Evolutionary conservation across 2,797 vertebrate genomes (phyloP).

Genomic region (Triplophysa yarkandensis): DNA sequence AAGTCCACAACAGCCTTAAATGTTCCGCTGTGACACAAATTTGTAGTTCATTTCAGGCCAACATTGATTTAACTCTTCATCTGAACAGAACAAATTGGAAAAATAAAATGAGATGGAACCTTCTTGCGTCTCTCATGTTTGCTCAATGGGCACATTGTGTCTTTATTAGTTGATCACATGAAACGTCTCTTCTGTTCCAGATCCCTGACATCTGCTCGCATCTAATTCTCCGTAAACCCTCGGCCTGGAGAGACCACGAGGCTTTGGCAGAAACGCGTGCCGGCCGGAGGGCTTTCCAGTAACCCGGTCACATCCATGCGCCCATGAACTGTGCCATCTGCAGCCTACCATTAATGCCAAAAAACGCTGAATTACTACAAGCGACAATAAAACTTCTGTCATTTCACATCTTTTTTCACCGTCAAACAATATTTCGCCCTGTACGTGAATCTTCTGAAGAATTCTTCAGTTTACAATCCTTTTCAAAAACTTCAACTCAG

Average conservation of each 20-base stretch:
- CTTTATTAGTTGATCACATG: background rate
- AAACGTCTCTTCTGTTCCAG: conserved; percentile 5
- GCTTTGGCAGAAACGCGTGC: conserved; percentile 38
- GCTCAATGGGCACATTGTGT: background rate
- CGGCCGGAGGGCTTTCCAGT: conserved; percentile 13
- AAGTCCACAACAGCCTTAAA: background rate
- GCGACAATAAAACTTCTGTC: too few species aligned
- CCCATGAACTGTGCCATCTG: background rate
- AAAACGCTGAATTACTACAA: too few species aligned
- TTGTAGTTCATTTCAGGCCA: background rate
- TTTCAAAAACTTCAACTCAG: background rate
- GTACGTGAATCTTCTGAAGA: too few species aligned
- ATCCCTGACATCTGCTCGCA: conserved; percentile 49
- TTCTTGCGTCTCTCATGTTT: background rate
- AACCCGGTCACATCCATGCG: conserved; percentile 24
- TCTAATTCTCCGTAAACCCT: conserved; percentile 38
- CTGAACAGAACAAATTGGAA: background rate
- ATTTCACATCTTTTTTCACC: too few species aligned
- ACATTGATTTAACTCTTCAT: background rate
- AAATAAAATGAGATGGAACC: background rate
- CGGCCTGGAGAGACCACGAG: conserved; percentile 6
- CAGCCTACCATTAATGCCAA: background rate
- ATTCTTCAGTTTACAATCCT: background rate
- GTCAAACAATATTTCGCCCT: too few species aligned
- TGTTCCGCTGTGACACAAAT: background rate